Base-by-base conservation (phyloP, 2,113 vertebrate species). In the Climacteris rufus region DNA sequence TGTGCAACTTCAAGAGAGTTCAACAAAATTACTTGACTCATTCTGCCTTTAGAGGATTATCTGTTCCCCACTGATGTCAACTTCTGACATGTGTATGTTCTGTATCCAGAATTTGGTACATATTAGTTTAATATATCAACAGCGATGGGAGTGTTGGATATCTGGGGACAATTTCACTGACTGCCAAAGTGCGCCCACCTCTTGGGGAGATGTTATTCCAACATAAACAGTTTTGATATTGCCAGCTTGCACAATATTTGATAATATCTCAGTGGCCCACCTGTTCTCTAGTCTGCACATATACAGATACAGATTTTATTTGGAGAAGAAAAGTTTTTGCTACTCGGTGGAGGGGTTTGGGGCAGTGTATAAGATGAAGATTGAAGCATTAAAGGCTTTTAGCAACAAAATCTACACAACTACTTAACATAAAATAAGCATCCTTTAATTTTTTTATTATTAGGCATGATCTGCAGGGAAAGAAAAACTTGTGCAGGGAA, bases 211-310 rank as follows among this genome's bases (percentile, higher is more conserved):
- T 88, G 40, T 56, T 86, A 54, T 64, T 92, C 92, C 79, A 92
- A 45, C 2, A 23, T 60, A 96, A 96, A 94, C 63, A 83, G 11
- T 65, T 94, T 66, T 80, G n/a, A 54, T 86, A n/a, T 42, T 83
- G 70, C 63, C 83, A 86, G 17, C 63, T 95, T 72, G n/a, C 42
- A 77, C 18, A 88, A 77, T 88, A 83, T 94, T 96, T 92, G 35
- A 28, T 94, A 57, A 80, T 83, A 94, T 96, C 59, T 88, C 33
- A 80, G 45, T 5, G 3, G 13, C 27, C 9, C 68, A 95, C 66
- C 45, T 95, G 79, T 86, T 92, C 65, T 78, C 37, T 69, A 68
- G 61, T 44, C 18, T 64, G 68, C 35, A 50, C 18, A 35, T 50
- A 72, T 31, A 21, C 24, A 87, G 65, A 89, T 88, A 72, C 3